These are phyloP conservation scores for Belonocnema kinseyi DNA, from an alignment of 1,140 invertebrate species.

Conservation along the genomic window DNA sequence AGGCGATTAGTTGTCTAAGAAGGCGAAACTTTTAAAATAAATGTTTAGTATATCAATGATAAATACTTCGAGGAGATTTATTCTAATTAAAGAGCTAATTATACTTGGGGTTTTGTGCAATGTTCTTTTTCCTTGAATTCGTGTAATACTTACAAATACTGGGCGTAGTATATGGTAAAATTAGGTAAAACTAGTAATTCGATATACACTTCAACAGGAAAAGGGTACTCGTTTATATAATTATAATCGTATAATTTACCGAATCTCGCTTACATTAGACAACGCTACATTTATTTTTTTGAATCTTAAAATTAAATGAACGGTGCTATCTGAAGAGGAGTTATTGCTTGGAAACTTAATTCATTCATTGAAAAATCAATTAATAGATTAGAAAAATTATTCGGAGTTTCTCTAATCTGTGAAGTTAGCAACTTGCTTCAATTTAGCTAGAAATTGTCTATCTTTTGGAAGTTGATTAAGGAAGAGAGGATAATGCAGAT, in stretches of 20 bases:
- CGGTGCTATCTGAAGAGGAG: neutral
- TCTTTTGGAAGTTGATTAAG: constrained; percentile 1
- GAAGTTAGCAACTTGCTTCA: neutral
- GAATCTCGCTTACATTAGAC: too few relatives aligned
- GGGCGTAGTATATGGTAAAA: constrained; percentile 59
- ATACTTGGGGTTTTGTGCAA: neutral
- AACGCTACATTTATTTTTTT: neutral
- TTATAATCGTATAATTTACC: constrained; percentile 10
- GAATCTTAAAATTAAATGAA: neutral
- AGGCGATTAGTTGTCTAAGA: neutral
- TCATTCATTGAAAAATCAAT: neutral
- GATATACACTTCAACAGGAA: constrained; percentile 51
- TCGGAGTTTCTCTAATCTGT: neutral
- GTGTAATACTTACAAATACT: constrained; percentile 65
- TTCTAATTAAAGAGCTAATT: neutral
- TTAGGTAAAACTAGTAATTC: constrained; percentile 57
- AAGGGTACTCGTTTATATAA: constrained; percentile 48
- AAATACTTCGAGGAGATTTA: constrained; percentile 16
- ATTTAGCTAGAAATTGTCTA: neutral
- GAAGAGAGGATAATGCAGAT: neutral
- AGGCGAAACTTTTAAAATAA: neutral
- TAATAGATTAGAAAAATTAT: neutral
- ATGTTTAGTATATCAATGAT: neutral
- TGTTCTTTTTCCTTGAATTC: constrained; percentile 2
- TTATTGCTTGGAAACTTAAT: neutral